Evolutionary conservation across 2,113 vertebrate species (phyloP).

Genomic region (Pogona vitticeps): DNA sequence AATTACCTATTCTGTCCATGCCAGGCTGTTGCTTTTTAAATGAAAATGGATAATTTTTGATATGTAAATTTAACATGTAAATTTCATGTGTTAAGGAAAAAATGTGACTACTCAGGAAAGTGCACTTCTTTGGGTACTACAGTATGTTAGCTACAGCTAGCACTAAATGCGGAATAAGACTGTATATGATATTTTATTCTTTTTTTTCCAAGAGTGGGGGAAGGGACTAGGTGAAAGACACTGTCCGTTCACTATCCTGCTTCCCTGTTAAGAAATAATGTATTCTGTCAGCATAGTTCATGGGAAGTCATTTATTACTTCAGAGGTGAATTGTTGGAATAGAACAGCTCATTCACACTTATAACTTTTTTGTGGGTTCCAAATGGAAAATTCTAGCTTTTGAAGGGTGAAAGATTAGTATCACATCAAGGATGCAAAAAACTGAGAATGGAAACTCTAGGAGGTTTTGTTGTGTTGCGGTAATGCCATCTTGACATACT

Average conservation of each 20-base stretch:
- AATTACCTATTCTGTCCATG: too few relatives aligned
- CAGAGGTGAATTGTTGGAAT: background rate
- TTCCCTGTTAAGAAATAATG: constrained; percentile 10
- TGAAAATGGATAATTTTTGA: too few relatives aligned
- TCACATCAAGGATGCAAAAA: background rate
- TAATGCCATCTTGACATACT: background rate
- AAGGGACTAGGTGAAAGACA: background rate
- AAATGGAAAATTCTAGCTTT: background rate
- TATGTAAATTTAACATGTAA: too few relatives aligned
- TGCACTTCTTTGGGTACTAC: background rate
- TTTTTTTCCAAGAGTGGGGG: background rate
- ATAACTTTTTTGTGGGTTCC: background rate
- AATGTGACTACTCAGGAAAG: background rate
- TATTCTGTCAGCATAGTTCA: background rate
- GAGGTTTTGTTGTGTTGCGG: background rate
- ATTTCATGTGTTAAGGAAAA: background rate
- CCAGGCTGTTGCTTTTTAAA: too few relatives aligned
- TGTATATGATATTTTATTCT: too few relatives aligned
- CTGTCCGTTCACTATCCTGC: background rate
- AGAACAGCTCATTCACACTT: constrained; percentile 1
- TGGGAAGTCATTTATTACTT: background rate
- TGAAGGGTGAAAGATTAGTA: background rate
- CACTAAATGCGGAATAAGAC: background rate
- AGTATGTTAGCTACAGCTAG: background rate
- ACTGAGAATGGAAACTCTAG: background rate